A percentile compares a stretch with the other conserved stretches of the same genome.
Conservation (phyloP, 1,140 invertebrate genomes). For the Amphibalanus amphitrite region DNA sequence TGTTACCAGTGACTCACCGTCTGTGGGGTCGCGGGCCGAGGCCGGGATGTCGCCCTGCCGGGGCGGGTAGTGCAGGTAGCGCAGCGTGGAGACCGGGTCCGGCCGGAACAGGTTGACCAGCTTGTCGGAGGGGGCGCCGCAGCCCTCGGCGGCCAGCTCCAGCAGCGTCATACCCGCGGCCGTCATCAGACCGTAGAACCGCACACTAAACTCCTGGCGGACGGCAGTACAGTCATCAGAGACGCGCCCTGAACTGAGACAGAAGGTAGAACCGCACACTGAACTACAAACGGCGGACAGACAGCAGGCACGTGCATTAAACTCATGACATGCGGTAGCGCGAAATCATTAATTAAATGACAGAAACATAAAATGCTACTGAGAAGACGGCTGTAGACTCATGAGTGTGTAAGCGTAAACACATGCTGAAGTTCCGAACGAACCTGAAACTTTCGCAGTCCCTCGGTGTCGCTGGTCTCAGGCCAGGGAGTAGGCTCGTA, state of each 20-base stretch:
- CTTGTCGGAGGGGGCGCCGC: constrained; percentile 9
- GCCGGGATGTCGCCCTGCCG: constrained; percentile 8
- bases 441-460: not conserved
- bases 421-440: too few relatives aligned
- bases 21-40: constrained; percentile 6
- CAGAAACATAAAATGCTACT: too few relatives aligned
- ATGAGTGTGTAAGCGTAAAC: too few relatives aligned
- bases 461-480: not conserved
- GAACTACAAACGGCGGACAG: too few relatives aligned
- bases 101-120: constrained; percentile 10
- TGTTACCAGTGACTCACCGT: constrained; percentile 6
- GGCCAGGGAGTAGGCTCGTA: not conserved
- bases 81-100: constrained; percentile 12
- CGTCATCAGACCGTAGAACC: constrained; percentile 10
- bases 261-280: too few relatives aligned
- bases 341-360: too few relatives aligned
- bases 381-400: too few relatives aligned
- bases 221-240: too few relatives aligned
- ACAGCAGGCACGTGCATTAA: too few relatives aligned
- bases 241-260: too few relatives aligned
- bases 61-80: constrained; percentile 13
- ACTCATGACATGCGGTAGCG: too few relatives aligned
- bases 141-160: constrained; percentile 12
- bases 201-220: not conserved
- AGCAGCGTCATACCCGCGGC: constrained; percentile 9